Evolutionary conservation across 2,113 vertebrate species (phyloP).

Genomic region (Brachypodius melanocephalos): DNA sequence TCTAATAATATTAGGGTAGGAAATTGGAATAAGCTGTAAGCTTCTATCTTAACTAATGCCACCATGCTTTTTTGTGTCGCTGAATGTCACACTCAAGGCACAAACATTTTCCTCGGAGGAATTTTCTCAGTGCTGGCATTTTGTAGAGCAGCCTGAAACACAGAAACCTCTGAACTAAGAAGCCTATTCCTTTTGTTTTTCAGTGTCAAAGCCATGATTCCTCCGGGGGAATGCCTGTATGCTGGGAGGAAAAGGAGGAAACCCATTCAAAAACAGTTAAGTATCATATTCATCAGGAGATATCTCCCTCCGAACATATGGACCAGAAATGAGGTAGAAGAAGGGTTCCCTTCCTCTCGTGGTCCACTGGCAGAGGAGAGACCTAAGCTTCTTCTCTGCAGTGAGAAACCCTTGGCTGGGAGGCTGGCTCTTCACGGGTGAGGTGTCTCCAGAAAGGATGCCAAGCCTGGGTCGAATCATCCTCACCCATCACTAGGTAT

Average conservation of each 20-base stretch:
- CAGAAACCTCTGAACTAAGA: not conserved
- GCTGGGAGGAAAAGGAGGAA: conserved; percentile 93
- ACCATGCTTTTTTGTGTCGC: conserved; percentile 5
- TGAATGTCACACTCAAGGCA: conserved; percentile 41
- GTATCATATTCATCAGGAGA: conserved; percentile 35
- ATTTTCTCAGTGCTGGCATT: not conserved
- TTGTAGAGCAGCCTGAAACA: not conserved
- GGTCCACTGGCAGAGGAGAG: not conserved
- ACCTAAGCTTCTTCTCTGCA: not conserved
- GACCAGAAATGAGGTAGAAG: not conserved
- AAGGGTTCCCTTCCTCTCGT: not conserved
- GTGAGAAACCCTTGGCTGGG: rapidly evolving
- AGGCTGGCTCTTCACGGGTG: not conserved
- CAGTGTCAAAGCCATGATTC: conserved; percentile 86
- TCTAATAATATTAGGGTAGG: conserved; percentile 62
- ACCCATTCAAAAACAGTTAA: conserved; percentile 94
- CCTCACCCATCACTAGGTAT: not conserved
- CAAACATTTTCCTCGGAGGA: not conserved
- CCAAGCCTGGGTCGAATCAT: not conserved
- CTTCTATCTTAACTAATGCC: conserved; percentile 54
- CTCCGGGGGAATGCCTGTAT: conserved; percentile 91
- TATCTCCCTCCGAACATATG: rapidly evolving
- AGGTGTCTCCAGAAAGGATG: not conserved
- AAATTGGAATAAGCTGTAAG: conserved; percentile 44
- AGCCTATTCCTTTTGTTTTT: conserved; percentile 57